Base-by-base conservation (phyloP, 2,888 invertebrate genomes). In the Epirrhoe tristata region DNA sequence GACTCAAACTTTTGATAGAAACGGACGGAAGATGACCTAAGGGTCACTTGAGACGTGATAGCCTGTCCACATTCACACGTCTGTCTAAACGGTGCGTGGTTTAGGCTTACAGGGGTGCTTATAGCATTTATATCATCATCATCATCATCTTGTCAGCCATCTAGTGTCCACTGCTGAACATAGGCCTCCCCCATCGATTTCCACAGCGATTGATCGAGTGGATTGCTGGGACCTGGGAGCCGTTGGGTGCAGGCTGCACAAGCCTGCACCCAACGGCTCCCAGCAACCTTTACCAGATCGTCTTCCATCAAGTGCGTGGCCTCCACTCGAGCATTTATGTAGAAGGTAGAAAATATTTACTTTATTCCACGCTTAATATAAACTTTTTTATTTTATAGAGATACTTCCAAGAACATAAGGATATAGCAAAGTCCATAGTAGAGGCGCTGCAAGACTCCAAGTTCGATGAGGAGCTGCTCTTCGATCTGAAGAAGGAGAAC, bases 401-500 rank as follows among this genome's bases (percentile, higher is more conserved):
- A 46, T 74, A 76, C 6, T 88, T 84, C 59, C 85, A 88, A 82
- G 81, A 86, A 8, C 88, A 88, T 74, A 83, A 87, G 0, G 80
- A 74, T 0, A 63, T 92, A 0, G 80, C 88, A 0, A 90, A 89
- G 60, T 77, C 82, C 0, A 83, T 87, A 32, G 88, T 92, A 16
- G 90, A 90, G 58, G 86, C 88, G 0, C 69, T 92, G 0, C 91
- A 92, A 62, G 90, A 92, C 74, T 57, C 79, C 7, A 81, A 73
- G 31, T 91, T 89, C 55, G 83, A 89, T 1, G 76, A 84, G 1
- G 90, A 92, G 56, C 74, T 92, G 14, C 81, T 90, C 1, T 90
- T 90, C 63, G 92, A 92, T 71, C 78, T 92, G 70, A 91, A 88
- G 82, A 91, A 91, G 69, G 91, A 92, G 69, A 92, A 92, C 78